Base-by-base conservation (phyloP, 1,140 invertebrate species). In the Amyelois transitella region DNA sequence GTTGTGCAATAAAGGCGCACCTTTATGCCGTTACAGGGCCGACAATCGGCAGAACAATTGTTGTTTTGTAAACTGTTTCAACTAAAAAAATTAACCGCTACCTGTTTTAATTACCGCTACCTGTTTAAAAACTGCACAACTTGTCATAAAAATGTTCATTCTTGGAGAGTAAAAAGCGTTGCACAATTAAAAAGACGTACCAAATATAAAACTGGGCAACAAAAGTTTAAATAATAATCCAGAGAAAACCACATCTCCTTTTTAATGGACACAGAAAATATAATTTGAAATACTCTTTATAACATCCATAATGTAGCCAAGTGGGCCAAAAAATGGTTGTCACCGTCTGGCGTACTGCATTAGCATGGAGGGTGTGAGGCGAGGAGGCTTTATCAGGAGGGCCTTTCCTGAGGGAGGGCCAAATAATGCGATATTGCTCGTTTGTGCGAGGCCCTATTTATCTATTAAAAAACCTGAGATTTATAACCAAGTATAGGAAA, bases 401-500 rank as follows among this genome's bases (percentile, higher is more conserved):
- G 81, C 82, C 82, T 85, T 85, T 86, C 82, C 81, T 85, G 81
- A 79, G 84, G 82, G 84, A 79, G 82, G 77, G 66, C 81, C 81
- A 85, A 85, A 87, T 87, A 87, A 87, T 87, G 82, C 67, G 81
- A 86, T 87, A 87, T 86, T 87, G 82, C 84, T 86, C 82, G 84
- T 87, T 87, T 86, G 79, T 78, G 81, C 76, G 76, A 77, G 79
- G 78, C 73, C 75, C 82, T 87, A 87, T 87, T 87, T 87, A 87
- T 87, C 84, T 87, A 87, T 87, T 87, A 87, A 87, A 84, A 87
- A 87, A 81, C 79, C 75, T 55, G 58, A 80, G 81, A 87, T 87
- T 86, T 87, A 87, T 62, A 71, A 60, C n/a, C 66, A 66, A 66
- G 71, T 83, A 81, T 84, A 81, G 77, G 72, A 81, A 83, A 84